Evolutionary conservation across 2,113 vertebrate species (phyloP), one percentile per base, ranked within the genome.

Genomic region (Eurypyga helias): DNA sequence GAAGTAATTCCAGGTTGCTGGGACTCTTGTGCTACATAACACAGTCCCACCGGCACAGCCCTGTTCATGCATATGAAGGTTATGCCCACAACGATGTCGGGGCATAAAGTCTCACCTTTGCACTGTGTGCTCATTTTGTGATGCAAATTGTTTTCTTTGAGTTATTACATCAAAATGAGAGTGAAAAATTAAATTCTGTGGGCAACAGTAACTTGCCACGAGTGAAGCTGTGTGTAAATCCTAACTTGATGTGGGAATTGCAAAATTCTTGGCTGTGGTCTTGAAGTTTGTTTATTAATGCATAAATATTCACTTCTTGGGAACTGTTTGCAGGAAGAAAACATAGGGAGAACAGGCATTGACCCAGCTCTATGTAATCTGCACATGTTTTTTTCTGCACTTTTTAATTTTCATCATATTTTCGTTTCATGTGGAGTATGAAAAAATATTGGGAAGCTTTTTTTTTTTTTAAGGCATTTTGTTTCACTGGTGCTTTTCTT

Each of bases 331-430:
- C 73, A 80, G 75, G 49, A 64, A 57, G 49, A 67, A 73, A 43
- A 69, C 7, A 8, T 54, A 25, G n/a, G 6, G 54, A 38, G 48
- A 90, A 29, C 15, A 31, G 57, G 28, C 36, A 8, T 6, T 20
- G 41, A 69, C 17, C 9, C 58, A 82, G 65, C 61, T 81, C 7
- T 29, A 2, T 49, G 49, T 33, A 78, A 80, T 17, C 46, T 36
- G 31, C 29, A 23, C 6, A 3, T 1, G 2, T 1, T 5, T 16
- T 16, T 66, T 64, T n/a, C 13, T n/a, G 34, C 10, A 23, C 26
- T 76, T 67, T 41, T 34, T 6, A 13, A 20, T 67, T 76, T 62
- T 46, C 21, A 20, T 48, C 33, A 11, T 62, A 7, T 31, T 46
- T 58, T 69, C 25, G 3, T 83, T 69, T 43, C 41, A 31, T 17